Percentiles rank a stretch among this genome's conserved stretches.
phyloP scores from a whole-genome alignment of 2,888 invertebrate species.

The Malthinus seriepunctatus region DNA sequence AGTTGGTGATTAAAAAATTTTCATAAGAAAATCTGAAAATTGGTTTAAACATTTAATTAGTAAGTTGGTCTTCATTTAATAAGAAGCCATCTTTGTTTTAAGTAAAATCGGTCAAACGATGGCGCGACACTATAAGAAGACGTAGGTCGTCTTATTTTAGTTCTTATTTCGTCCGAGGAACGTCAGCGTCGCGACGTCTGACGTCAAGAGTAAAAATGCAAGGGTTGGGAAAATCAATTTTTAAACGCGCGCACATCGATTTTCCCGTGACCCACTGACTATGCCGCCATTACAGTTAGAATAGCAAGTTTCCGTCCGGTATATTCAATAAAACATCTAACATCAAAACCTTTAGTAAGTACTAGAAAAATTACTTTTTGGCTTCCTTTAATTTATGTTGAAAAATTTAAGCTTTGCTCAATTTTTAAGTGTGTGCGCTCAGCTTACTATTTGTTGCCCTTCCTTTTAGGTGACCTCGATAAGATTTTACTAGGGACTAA shows the following conservation, averaged over 20 bases:
- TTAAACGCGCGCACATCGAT: constrained; percentile 47
- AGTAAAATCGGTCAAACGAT: background rate
- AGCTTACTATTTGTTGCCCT: background rate
- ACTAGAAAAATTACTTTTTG: constrained; percentile 8
- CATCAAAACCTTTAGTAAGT: constrained; percentile 29
- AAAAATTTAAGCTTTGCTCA: too few relatives aligned
- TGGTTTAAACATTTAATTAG: too few relatives aligned
- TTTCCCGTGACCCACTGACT: constrained; percentile 50
- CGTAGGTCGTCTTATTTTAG: constrained; percentile 11
- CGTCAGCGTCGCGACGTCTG: constrained; percentile 33
- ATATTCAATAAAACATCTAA: constrained; percentile 24
- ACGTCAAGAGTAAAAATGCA: constrained; percentile 20
- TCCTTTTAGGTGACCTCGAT: constrained; percentile 7
- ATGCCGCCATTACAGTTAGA: constrained; percentile 52
- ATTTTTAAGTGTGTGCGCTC: too few relatives aligned
- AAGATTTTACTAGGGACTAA: constrained; percentile 9
- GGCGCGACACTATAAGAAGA: background rate
- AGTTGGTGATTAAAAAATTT: too few relatives aligned
- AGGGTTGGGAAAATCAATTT: constrained; percentile 45
- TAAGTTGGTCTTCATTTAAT: too few relatives aligned
- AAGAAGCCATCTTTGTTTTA: too few relatives aligned
- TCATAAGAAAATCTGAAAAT: too few relatives aligned
- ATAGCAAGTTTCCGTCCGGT: constrained; percentile 47
- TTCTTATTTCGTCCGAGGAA: constrained; percentile 27
- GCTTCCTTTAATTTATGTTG: background rate